Evolutionary conservation across 35 echinoderm and acorn worm species (phyloP), one percentile per base, ranked within the genome.

Genomic region (Heliocidaris erythrogramma): DNA sequence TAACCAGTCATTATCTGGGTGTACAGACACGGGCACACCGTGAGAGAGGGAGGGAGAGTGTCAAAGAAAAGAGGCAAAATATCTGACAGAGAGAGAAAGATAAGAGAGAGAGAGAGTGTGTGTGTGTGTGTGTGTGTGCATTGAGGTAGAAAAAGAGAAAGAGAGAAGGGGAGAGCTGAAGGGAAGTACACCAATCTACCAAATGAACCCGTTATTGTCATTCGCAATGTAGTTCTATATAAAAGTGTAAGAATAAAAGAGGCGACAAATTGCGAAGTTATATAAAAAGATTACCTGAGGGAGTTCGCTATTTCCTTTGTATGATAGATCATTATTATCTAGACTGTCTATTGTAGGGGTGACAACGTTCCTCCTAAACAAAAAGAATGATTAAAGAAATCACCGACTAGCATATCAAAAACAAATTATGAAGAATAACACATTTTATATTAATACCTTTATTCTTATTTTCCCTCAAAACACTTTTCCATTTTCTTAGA

Each of bases 271-370:
- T 42, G 35, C 0, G 35, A 42, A 42, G 35, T 42, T 42, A 42
- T 42, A 42, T 42, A 27, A 60, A 27, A 60, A 31, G 48, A 60
- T 48, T 92, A 92, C 90, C 24, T 92, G 48, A 48, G 90, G 90
- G 10, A 92, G 49, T 11, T 48, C 0, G 49, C 13, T 32, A 48
- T 52, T 18, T 52, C 90, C 90, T 48, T 30, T 18, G 29, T 53
- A 92, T 49, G 42, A 0, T 16, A 92, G 27, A n/a, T 48, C 49
- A 9, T 11, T 56, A n/a, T 56, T n/a, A 12, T 92, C 18, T 48
- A 92, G 56, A 48, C 56, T 48, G 10, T 92, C 90, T 92, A 92
- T 92, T 30, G 48, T 48, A 30, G 90, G 90, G 30, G 90, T 92
- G 0, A 92, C 90, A 48, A 92, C 90, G 27, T 92, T 92, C 27